These are phyloP conservation scores for cat (Felis catus) DNA, from an alignment of 2,113 vertebrate species.

Conservation along the genomic window F.catus_Fca126_mat1.0 CM031416.1:129227001-129227500, in stretches of 20 bases:
- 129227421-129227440: neutral
- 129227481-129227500: neutral
- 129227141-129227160: neutral
- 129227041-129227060: neutral
- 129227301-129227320: neutral
- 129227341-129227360: neutral
- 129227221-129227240: neutral
- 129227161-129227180: neutral
- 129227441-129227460: neutral
- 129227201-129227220: neutral
- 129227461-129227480: neutral
- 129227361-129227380: neutral
- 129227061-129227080: neutral
- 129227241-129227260: neutral
- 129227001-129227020: neutral
- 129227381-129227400: neutral
- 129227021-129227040: neutral
- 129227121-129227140: neutral
- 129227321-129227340: neutral
- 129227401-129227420: neutral
- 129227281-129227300: neutral
- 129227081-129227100: neutral
- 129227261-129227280: neutral
- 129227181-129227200: slow-evolving; percentile 15
- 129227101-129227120: neutral